Conservation (phyloP, 2,113 vertebrate genomes). For the Sinocyclocheilus anshuiensis region DNA sequence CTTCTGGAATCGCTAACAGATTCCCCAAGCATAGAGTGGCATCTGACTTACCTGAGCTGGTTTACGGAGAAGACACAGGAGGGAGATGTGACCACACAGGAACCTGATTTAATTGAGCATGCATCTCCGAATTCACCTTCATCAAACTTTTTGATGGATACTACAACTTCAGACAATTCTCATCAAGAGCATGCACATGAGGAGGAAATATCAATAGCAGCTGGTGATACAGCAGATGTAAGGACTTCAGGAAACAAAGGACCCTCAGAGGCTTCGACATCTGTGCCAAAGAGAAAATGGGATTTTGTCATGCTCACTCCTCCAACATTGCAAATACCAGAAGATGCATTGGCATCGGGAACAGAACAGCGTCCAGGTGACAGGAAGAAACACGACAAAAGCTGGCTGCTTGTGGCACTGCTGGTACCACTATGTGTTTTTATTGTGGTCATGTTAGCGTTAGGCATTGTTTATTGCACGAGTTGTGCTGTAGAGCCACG, state of each 20-base stretch:
- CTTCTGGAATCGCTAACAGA: constrained; percentile 63
- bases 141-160: constrained; percentile 23
- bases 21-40: constrained; percentile 50
- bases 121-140: constrained; percentile 12
- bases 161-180: constrained; percentile 21
- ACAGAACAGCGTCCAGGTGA: constrained; percentile 42
- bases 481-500: constrained; percentile 85
- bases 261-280: constrained; percentile 1
- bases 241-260: not conserved
- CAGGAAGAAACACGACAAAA: constrained; percentile 78
- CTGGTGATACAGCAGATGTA: not conserved
- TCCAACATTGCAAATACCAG: constrained; percentile 25
- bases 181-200: constrained; percentile 23
- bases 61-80: constrained; percentile 48
- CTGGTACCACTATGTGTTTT: constrained; percentile 88
- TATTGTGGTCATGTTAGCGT: constrained; percentile 84
- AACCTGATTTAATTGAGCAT: constrained; percentile 31
- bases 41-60: constrained; percentile 57
- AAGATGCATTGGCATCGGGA: constrained; percentile 31
- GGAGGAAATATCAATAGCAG: not conserved
- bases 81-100: constrained; percentile 12
- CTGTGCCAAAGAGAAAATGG: not conserved
- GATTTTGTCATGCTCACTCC: constrained; percentile 20
- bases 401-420: constrained; percentile 87
- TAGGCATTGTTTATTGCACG: constrained; percentile 90